phyloP scores from a whole-genome alignment of 2,888 invertebrate species.

The Trissonchulus sp. region DNA sequence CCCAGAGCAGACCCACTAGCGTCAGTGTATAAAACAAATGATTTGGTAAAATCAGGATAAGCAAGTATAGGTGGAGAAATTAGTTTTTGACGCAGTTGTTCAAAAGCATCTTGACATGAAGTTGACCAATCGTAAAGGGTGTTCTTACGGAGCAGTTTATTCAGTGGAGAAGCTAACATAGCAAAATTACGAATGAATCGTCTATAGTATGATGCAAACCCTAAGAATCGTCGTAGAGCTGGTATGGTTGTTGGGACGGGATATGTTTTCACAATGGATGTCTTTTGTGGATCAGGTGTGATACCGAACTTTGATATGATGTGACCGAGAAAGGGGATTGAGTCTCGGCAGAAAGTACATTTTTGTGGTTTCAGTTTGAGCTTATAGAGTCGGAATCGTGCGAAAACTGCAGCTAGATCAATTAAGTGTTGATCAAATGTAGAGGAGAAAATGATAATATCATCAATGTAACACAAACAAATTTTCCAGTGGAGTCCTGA shows the following conservation, averaged over 20 bases:
- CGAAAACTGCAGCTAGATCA: background rate
- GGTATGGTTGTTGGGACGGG: background rate
- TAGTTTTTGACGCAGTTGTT: conserved; percentile 29
- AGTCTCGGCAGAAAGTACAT: background rate
- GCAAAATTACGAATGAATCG: background rate
- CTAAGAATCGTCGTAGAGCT: background rate
- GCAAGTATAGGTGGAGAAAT: conserved; percentile 33
- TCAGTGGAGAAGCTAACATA: background rate
- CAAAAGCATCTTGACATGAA: conserved; percentile 31
- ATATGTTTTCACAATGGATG: background rate
- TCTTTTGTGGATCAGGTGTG: background rate
- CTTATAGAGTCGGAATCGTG: background rate
- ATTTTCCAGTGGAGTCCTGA: background rate
- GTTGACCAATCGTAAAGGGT: background rate
- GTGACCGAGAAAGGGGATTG: background rate
- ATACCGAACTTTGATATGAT: background rate
- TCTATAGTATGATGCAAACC: conserved; percentile 6
- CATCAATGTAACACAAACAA: conserved; percentile 6
- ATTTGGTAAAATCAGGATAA: conserved; percentile 35
- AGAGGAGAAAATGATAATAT: background rate
- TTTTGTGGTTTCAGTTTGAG: background rate
- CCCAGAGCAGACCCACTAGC: conserved; percentile 40
- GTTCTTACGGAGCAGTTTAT: background rate
- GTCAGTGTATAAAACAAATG: conserved; percentile 39
- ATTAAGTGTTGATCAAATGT: background rate